phyloP scores from a whole-genome alignment of 2,888 invertebrate genomes.

The Conistra vaccinii region DNA sequence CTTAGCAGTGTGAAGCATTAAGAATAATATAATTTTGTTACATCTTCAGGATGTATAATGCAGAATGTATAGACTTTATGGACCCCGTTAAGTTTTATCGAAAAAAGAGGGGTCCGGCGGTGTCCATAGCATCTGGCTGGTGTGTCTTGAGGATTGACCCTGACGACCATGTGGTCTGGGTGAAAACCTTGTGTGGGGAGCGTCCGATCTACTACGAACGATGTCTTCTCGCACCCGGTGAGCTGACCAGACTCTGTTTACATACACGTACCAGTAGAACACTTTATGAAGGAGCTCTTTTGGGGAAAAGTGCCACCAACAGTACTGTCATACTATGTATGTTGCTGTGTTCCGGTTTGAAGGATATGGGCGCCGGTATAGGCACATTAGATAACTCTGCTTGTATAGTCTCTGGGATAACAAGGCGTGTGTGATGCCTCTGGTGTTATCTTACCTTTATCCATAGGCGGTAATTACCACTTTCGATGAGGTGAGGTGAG shows the following conservation, averaged over 20 bases:
- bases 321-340: too few relatives aligned
- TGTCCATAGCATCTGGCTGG: constrained; percentile 85
- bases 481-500: neutral
- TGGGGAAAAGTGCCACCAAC: neutral
- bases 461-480: neutral
- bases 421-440: neutral
- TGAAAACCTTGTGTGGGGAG: constrained; percentile 81
- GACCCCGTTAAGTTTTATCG: constrained; percentile 83
- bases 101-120: constrained; percentile 80
- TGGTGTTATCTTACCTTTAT: too few relatives aligned
- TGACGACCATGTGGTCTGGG: constrained; percentile 82
- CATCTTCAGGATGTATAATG: constrained; percentile 76
- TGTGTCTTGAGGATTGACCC: constrained; percentile 83
- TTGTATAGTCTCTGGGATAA: neutral
- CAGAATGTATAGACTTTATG: constrained; percentile 77
- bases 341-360: neutral
- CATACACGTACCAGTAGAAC: neutral
- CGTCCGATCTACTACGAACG: constrained; percentile 86
- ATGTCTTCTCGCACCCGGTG: constrained; percentile 83
- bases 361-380: neutral
- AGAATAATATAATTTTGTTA: neutral
- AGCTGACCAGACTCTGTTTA: neutral
- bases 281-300: neutral
- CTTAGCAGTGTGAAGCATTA: neutral
- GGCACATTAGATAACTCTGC: neutral